Base-by-base conservation (phyloP, 2,113 vertebrate genomes). In the Pseudolaguvia tuberculata region DNA sequence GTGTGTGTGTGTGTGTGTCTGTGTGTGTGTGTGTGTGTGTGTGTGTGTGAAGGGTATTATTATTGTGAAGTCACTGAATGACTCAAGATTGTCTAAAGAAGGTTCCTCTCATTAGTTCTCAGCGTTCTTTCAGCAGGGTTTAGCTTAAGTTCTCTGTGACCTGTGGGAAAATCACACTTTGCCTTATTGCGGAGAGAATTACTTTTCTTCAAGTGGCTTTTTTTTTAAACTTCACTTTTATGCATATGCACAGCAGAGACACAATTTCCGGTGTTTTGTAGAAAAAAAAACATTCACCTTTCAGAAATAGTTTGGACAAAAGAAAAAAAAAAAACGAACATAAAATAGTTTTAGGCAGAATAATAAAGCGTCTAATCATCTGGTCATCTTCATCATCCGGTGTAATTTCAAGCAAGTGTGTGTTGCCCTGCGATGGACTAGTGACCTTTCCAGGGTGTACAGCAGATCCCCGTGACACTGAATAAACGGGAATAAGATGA, bases 91-190 rank as follows among this genome's bases (percentile, higher is more conserved):
- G 21, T 55, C 39, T 42, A 42, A 42, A 48, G 45, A 66, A 56
- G 18, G 13, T 67, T 53, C 25, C 23, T 23, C 52, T 75, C 72
- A 75, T 75, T 75, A 56, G 62, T 50, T 68, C 25, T 58, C 63
- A 48, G 23, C 25, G 4, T 68, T 21, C 63, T 68, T 68, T 75
- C 53, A 50, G 39, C 53, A 29, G 42, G 42, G 63, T 25, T 68
- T 75, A 67, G 63, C 42, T 56, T 21, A 29, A 48, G 35, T 67
- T 45, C 63, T 67, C 48, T 70, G 62, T 68, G 73, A 65, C 39
- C 21, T 42, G 62, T 66, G 73, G 62, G 51, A 62, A 67, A 68
- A 57, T 55, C 52, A 48, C 63, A 67, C 45, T 67, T 12, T 18
- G 72, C 21, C 50, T 52, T 63, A 55, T 63, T 63, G 59, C 72